Evolutionary conservation across 1,140 invertebrate species (phyloP).

Genomic region (Drosophila ironensis): DNA sequence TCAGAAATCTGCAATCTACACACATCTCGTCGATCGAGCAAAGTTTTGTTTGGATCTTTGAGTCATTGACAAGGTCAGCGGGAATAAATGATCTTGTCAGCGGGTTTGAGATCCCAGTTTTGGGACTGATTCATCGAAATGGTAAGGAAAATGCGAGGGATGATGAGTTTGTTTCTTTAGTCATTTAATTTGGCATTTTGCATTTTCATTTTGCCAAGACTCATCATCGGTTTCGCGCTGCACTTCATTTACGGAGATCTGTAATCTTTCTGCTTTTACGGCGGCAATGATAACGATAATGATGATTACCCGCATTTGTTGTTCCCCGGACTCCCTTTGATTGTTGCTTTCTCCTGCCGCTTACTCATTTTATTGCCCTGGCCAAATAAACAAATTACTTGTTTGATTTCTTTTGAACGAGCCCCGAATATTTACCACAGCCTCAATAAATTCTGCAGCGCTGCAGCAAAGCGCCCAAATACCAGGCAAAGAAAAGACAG

Average conservation of each 20-base stretch:
- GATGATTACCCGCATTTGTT: not conserved
- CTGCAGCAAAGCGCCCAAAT: slow-evolving; percentile 11
- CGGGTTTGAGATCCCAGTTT: not conserved
- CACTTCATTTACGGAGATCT: no score
- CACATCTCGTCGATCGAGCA: not conserved
- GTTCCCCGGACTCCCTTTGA: not conserved
- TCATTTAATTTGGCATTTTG: slow-evolving; percentile 16
- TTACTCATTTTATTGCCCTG: slow-evolving; percentile 66
- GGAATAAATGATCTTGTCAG: not conserved
- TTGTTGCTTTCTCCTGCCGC: slow-evolving; percentile 34
- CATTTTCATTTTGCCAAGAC: no score
- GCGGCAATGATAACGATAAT: not conserved
- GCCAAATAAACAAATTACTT: slow-evolving; percentile 78
- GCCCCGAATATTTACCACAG: slow-evolving; percentile 78
- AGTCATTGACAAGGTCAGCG: not conserved
- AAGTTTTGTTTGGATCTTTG: not conserved
- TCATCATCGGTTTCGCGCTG: no score
- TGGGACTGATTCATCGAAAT: not conserved
- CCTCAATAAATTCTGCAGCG: slow-evolving; percentile 78
- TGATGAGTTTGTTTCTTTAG: slow-evolving; percentile 23
- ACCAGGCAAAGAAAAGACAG: not conserved
- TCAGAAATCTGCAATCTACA: slow-evolving; percentile 22
- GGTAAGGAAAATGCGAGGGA: not conserved
- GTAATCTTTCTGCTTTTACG: not conserved
- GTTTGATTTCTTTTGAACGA: slow-evolving; percentile 79